These are phyloP conservation scores for Urechis unicinctus DNA, from an alignment of 2,888 invertebrate species.

Conservation along the genomic window DNA sequence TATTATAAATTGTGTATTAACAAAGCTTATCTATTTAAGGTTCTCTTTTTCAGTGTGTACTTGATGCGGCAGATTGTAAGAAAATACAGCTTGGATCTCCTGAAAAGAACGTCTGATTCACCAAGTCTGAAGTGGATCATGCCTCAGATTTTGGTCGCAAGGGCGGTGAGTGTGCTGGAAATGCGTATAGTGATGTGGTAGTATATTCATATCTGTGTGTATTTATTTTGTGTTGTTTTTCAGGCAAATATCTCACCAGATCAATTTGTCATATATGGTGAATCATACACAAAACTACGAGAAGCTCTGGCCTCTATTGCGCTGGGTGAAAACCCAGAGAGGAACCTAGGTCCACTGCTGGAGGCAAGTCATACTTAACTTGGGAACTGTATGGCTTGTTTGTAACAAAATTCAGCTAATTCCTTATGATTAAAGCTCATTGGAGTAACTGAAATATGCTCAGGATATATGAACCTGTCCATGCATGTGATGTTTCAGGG, in stretches of 20 bases:
- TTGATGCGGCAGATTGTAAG: conserved; percentile 30
- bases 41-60: conserved; percentile 23
- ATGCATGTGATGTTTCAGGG: too few relatives aligned
- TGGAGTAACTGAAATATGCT: too few relatives aligned
- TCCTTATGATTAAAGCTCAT: too few relatives aligned
- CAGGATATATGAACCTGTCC: too few relatives aligned
- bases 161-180: neutral
- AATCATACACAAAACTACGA: conserved; percentile 25
- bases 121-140: conserved; percentile 11
- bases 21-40: too few relatives aligned
- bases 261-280: conserved; percentile 26
- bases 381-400: too few relatives aligned
- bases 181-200: too few relatives aligned
- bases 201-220: neutral
- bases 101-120: conserved; percentile 15
- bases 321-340: conserved; percentile 22
- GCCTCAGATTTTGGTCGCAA: conserved; percentile 5
- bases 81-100: conserved; percentile 27
- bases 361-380: too few relatives aligned
- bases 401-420: too few relatives aligned
- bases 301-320: conserved; percentile 24
- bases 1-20: too few relatives aligned
- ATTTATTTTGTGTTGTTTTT: neutral
- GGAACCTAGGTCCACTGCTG: too few relatives aligned
- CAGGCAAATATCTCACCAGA: conserved; percentile 27